Evolutionary conservation across 2,888 invertebrate species (phyloP).

Genomic region (Clanis bilineata): DNA sequence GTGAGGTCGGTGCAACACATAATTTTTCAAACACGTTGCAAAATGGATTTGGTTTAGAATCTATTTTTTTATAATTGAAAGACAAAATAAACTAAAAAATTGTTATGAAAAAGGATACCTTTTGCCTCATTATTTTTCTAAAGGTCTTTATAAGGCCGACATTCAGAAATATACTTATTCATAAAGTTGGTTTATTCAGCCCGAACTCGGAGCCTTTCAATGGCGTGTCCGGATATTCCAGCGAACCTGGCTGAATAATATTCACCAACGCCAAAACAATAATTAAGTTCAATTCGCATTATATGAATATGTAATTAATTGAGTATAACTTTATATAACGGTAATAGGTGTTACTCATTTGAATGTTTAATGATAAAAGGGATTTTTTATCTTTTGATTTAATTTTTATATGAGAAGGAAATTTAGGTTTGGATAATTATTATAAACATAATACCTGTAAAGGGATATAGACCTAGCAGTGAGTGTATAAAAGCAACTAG

Average conservation of each 20-base stretch:
- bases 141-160: background rate
- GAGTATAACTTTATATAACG: background rate
- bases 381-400: background rate
- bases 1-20: too few relatives aligned
- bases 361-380: background rate
- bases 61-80: too few relatives aligned
- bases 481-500: too few relatives aligned
- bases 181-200: background rate
- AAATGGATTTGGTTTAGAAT: too few relatives aligned
- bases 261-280: background rate
- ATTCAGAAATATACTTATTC: background rate
- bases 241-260: background rate
- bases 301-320: background rate
- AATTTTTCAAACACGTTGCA: too few relatives aligned
- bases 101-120: background rate
- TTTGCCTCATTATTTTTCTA: background rate
- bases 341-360: background rate
- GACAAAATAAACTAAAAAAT: too few relatives aligned
- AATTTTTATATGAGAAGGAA: too few relatives aligned
- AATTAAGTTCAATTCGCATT: slow-evolving; percentile 3
- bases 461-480: too few relatives aligned
- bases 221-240: slow-evolving; percentile 9
- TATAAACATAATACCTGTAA: too few relatives aligned
- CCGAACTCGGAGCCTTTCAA: background rate
- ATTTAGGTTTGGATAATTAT: too few relatives aligned